These are phyloP conservation scores for Ochotona curzoniae DNA, from an alignment of 2,113 vertebrate genomes.

Conservation along the genomic window DNA sequence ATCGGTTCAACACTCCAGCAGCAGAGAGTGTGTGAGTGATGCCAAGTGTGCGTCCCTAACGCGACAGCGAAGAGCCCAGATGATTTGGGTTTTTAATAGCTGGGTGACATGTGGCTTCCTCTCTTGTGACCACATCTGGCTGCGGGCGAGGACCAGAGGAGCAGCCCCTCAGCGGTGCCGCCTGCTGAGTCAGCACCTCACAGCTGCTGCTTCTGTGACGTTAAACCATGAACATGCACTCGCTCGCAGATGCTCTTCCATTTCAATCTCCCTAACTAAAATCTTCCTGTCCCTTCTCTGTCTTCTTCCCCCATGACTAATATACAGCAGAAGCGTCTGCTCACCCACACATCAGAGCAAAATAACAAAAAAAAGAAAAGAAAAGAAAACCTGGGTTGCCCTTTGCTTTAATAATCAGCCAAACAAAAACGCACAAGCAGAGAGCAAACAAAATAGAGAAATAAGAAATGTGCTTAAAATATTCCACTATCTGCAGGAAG, in stretches of 20 bases:
- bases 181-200: conserved; percentile 40
- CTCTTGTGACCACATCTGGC: conserved; percentile 73
- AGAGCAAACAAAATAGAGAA: background rate
- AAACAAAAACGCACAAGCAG: background rate
- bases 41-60: background rate
- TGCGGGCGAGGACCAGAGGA: conserved; percentile 72
- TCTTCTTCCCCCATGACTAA: background rate
- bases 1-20: conserved; percentile 33
- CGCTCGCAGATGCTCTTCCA: background rate
- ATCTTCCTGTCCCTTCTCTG: background rate
- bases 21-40: background rate
- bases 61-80: conserved; percentile 32
- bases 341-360: background rate
- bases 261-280: background rate
- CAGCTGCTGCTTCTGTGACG: background rate
- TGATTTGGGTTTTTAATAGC: conserved; percentile 66
- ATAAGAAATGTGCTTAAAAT: background rate
- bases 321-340: background rate
- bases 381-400: background rate
- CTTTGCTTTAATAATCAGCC: background rate
- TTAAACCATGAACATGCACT: conserved; percentile 35
- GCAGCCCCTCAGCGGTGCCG: too few relatives aligned
- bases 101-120: conserved; percentile 72
- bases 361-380: background rate
- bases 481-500: background rate